Conservation (phyloP, 2,797 vertebrate species). For the Xerus rutilus region DNA sequence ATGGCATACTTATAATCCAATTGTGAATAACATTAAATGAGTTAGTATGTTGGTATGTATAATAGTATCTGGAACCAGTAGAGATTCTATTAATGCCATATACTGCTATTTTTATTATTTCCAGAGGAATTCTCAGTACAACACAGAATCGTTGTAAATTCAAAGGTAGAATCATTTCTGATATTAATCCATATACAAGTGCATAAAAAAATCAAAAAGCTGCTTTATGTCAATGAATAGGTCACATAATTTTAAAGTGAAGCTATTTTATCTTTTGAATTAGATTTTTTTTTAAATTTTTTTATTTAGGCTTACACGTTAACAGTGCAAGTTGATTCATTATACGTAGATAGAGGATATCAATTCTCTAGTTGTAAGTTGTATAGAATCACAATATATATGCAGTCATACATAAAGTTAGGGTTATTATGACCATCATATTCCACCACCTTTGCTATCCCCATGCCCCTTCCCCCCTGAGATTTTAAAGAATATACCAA, state of each 20-base stretch:
- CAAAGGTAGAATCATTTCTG: background rate
- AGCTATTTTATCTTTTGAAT: constrained; percentile 56
- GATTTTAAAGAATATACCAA: constrained; percentile 19
- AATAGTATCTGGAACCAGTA: background rate
- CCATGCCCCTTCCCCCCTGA: too few relatives aligned
- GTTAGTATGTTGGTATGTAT: background rate
- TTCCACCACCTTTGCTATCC: too few relatives aligned
- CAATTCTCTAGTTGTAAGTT: too few relatives aligned
- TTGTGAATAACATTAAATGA: background rate
- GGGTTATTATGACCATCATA: too few relatives aligned
- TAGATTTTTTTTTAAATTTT: constrained; percentile 51
- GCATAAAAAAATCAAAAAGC: background rate
- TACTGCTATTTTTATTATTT: background rate
- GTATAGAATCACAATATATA: too few relatives aligned
- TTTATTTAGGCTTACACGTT: too few relatives aligned
- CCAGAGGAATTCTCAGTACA: background rate
- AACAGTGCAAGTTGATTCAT: too few relatives aligned
- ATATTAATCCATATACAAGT: background rate
- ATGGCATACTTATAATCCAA: background rate
- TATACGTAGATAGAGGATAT: too few relatives aligned
- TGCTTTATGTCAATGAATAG: background rate
- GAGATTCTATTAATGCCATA: background rate
- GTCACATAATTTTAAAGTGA: background rate
- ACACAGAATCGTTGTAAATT: background rate
- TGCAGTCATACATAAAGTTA: too few relatives aligned